These are phyloP conservation scores for Actinia tenebrosa DNA, from an alignment of 64 coral and sea anemone genomes.

Conservation along the genomic window DNA sequence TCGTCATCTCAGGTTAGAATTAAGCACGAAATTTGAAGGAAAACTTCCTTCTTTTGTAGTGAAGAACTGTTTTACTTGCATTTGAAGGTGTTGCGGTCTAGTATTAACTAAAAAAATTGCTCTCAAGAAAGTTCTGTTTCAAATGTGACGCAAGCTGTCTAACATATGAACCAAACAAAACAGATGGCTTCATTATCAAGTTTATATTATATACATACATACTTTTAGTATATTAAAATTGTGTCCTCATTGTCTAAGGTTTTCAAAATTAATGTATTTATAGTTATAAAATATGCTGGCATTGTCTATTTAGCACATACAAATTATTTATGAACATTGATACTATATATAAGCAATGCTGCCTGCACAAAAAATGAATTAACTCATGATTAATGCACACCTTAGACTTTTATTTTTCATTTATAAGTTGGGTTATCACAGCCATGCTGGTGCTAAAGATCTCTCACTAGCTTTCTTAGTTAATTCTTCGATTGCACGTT, in stretches of 20 bases:
- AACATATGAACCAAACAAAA: neutral
- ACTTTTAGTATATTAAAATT: no score
- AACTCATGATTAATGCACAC: neutral
- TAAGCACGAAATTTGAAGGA: neutral
- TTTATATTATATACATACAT: no score
- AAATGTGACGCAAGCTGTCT: neutral
- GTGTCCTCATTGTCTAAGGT: no score
- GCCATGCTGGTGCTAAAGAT: no score
- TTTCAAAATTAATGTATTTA: no score
- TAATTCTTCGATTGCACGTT: no score
- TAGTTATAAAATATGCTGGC: neutral
- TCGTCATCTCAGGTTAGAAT: constrained; percentile 60
- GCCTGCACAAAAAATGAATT: neutral
- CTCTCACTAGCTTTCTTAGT: no score
- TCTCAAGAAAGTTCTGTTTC: neutral
- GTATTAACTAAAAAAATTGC: neutral
- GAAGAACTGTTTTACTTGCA: neutral
- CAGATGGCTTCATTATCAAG: no score
- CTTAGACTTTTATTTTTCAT: neutral
- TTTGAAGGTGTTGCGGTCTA: neutral
- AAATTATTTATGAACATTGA: neutral
- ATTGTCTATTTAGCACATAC: neutral
- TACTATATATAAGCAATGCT: neutral
- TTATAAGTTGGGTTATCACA: neutral
- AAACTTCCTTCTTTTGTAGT: neutral